Evolutionary conservation across 2,888 invertebrate genomes (phyloP).

Genomic region (Matsumyia berberina): DNA sequence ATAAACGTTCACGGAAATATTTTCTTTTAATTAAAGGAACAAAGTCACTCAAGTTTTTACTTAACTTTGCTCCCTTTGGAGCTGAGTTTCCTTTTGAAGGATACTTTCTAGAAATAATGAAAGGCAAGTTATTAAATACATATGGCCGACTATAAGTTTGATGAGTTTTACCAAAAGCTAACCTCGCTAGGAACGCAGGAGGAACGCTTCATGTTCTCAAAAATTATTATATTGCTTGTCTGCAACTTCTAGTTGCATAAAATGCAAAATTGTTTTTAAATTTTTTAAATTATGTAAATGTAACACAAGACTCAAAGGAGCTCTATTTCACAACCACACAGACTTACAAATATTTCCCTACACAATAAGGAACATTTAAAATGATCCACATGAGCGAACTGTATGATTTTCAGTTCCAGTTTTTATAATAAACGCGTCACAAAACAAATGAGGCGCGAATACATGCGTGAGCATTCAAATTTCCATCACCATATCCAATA

Average conservation of each 20-base stretch:
- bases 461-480: background rate
- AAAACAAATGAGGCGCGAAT: slow-evolving; percentile 18
- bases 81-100: background rate
- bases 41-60: slow-evolving; percentile 1
- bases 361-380: slow-evolving; percentile 38
- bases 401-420: slow-evolving; percentile 17
- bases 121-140: no score
- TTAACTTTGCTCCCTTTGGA: slow-evolving; percentile 22
- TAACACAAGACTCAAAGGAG: background rate
- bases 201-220: no score
- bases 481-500: background rate
- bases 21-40: slow-evolving; percentile 14
- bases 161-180: no score
- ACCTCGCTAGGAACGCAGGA: no score
- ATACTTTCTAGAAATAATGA: no score
- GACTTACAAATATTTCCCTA: slow-evolving; percentile 4
- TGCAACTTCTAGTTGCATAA: no score
- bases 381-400: slow-evolving; percentile 32
- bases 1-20: background rate
- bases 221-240: no score
- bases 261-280: no score
- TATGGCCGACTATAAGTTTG: no score
- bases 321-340: background rate
- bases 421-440: background rate
- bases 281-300: no score